Evolutionary conservation across 2,888 invertebrate genomes (phyloP), one percentile per base, ranked within the genome.

Genomic region (Agrochola macilenta): DNA sequence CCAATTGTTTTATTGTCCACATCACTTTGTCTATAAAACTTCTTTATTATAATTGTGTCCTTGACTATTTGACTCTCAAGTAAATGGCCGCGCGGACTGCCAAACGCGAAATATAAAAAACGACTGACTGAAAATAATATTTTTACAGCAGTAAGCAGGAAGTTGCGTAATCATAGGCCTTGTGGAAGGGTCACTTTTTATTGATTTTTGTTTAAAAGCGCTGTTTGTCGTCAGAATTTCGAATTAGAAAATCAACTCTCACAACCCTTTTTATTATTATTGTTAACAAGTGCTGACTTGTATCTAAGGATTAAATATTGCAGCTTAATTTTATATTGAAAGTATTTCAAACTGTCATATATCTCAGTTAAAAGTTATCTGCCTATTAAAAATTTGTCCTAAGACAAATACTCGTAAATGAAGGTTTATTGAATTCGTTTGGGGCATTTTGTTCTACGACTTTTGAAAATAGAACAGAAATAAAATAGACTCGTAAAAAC

Each of bases 381-480:
- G 49, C 5, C 11, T 9, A 11, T 11, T 11, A 4, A 57, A 57
- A 35, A 35, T 3, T 1, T 35, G 0, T 12, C 12, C 3, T 2
- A n/a, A n/a, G n/a, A n/a, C n/a, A n/a, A n/a, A n/a, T n/a, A n/a
- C n/a, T n/a, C n/a, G n/a, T n/a, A n/a, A n/a, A 69, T 39, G 26
- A 54, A 52, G 14, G 23, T 72, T 26, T 39, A 30, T 39, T 60
- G 26, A 26, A 60, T 39, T 74, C 39, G 9, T 60, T 70, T 43
- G 43, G 43, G 43, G 20, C 11, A 64, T 69, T 43, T 23, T 23
- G 2, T 17, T n/a, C n/a, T 49, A 49, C 2, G 0, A 39, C 5
- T 69, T 69, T 69, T 69, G 11, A 69, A 73, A 69, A 69, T 8
- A 69, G 39, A 30, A 54, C 23, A 54, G 17, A 23, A 43, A 57